Base-by-base conservation (phyloP, 2,888 invertebrate species). In the Steinernema scapterisci region DNA sequence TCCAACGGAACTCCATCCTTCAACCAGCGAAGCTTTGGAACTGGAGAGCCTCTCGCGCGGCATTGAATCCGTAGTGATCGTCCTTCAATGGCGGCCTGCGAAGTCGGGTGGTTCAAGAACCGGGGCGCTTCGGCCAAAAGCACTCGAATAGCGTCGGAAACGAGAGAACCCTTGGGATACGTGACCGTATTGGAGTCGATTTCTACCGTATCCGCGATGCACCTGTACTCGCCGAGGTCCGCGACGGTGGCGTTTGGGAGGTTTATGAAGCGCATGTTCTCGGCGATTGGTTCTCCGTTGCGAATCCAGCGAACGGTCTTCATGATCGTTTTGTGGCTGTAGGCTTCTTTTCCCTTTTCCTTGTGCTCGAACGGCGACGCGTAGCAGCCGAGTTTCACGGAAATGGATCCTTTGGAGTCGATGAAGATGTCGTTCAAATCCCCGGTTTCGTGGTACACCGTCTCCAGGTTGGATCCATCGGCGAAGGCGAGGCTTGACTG, bases 61-160 rank as follows among this genome's bases (percentile, higher is more conserved):
- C 63, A 63, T 6, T 25, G 11, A 27, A 63, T 13, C 31, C 63
- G 27, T 31, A 63, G 1, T 6, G 63, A 63, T 16, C 38, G 27
- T 5, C 63, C 63, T 27, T 63, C 63, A 31, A n/a, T 13, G n/a
- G 31, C 63, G 38, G 38, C 63, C n/a, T 63, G 63, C 31, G 63
- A 63, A 13, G 16, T 13, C 16, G 63, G 63, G 31, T 63, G 31
- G 3, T 31, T 25, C 38, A 7, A 2, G 16, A 63, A 63, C 7
- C 3, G 31, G 1, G 27, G 63, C 13, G 63, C 27, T 31, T 63
- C 38, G 27, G 13, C 5, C 25, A 38, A 27, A 27, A 27, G 63
- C 31, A 63, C 25, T 25, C 23, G 27, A 16, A 63, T 21, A 5
- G 31, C 63, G 31, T 63, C 63, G 38, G 63, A 63, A 6, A 63